Conservation (phyloP, 2,797 vertebrate genomes). For the Acanthornis magna region DNA sequence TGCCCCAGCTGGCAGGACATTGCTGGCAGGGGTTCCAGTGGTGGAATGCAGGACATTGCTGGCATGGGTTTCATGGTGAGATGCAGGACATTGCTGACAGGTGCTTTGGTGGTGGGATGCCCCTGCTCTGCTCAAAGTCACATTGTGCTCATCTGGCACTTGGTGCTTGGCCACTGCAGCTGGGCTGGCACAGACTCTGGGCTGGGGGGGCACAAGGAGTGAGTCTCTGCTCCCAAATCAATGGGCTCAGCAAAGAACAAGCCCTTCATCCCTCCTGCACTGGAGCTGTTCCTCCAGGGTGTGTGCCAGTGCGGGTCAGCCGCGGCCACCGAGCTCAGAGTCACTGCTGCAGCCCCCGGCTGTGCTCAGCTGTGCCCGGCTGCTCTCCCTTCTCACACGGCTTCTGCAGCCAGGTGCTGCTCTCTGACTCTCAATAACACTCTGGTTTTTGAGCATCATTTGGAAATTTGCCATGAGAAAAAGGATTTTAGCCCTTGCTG, state of each 20-base stretch:
- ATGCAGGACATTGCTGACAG: background rate
- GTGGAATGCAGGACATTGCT: background rate
- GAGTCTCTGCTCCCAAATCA: background rate
- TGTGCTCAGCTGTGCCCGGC: background rate
- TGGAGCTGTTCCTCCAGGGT: fast-evolving
- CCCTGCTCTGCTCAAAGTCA: background rate
- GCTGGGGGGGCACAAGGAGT: background rate
- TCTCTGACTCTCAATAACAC: background rate
- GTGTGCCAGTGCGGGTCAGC: background rate
- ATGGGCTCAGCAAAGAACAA: background rate
- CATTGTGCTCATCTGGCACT: background rate
- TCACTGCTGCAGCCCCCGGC: background rate
- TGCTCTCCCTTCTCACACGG: background rate
- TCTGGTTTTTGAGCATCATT: background rate
- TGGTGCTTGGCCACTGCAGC: background rate
- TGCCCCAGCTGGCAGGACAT: background rate
- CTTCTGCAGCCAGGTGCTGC: background rate
- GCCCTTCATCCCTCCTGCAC: fast-evolving
- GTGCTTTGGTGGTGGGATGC: no score
- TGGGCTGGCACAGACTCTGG: background rate
- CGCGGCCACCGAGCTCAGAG: background rate
- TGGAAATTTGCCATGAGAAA: background rate
- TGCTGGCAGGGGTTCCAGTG: background rate
- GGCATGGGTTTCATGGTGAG: background rate
- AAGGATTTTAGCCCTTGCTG: background rate